Evolutionary conservation across 2,888 invertebrate species (phyloP).

Genomic region (Melinaea marsaeus): DNA sequence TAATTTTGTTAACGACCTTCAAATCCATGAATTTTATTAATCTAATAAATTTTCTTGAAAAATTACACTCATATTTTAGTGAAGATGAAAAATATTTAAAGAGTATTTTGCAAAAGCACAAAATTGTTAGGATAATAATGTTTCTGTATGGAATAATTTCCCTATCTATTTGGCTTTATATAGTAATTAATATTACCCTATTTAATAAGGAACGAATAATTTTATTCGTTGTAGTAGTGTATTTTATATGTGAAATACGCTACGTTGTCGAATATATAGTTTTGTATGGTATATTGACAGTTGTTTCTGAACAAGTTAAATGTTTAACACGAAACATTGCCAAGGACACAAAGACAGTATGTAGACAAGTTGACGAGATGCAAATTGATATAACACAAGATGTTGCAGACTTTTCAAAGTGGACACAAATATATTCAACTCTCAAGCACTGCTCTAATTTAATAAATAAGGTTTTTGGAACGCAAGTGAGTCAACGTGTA

Average conservation of each 20-base stretch:
- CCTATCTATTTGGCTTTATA: neutral
- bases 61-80: neutral
- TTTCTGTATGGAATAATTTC: neutral
- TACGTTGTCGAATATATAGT: conserved; percentile 35
- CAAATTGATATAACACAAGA: conserved; percentile 3
- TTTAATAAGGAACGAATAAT: neutral
- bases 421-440: conserved; percentile 10
- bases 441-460: conserved; percentile 6
- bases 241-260: conserved; percentile 9
- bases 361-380: conserved; percentile 14
- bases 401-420: conserved; percentile 12
- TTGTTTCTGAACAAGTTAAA: conserved; percentile 40
- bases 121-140: neutral
- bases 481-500: conserved; percentile 7
- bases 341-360: conserved; percentile 3
- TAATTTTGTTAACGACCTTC: neutral
- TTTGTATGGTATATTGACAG: conserved; percentile 33
- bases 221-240: neutral
- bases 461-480: conserved; percentile 5
- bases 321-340: conserved; percentile 32
- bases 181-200: neutral
- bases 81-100: neutral
- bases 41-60: neutral
- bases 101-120: neutral
- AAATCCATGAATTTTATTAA: neutral